These are phyloP conservation scores for Hydrolagus colliei DNA, from an alignment of 2,797 vertebrate species.

Conservation along the genomic window DNA sequence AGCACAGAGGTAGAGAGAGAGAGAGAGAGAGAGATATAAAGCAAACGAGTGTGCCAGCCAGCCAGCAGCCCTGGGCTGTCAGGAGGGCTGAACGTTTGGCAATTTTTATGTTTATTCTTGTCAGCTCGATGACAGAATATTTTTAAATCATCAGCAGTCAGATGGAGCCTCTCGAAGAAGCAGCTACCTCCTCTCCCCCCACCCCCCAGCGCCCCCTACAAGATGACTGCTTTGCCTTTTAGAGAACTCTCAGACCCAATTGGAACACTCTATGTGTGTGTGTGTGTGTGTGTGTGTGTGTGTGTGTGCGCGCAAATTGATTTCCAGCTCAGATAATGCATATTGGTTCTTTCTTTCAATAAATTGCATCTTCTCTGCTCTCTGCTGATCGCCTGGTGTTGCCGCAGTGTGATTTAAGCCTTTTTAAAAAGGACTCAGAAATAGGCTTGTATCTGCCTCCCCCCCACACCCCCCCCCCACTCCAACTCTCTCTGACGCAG, in stretches of 20 bases:
- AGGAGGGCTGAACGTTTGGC: no score
- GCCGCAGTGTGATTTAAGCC: background rate
- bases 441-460: background rate
- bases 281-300: background rate
- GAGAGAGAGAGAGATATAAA: no score
- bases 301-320: background rate
- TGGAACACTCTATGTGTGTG: background rate
- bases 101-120: background rate
- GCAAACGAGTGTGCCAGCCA: no score
- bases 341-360: conserved; percentile 27
- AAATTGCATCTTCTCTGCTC: conserved; percentile 14
- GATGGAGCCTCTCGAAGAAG: no score
- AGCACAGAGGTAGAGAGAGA: no score
- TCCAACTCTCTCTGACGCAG: no score
- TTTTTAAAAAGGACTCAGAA: background rate
- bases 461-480: no score
- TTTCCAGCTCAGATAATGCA: conserved; percentile 16
- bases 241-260: background rate
- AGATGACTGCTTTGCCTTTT: background rate
- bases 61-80: no score
- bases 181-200: background rate
- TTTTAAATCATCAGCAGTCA: background rate
- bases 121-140: background rate
- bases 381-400: background rate
- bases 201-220: background rate